Percentiles rank a stretch among this genome's conserved stretches.
Conservation (phyloP, 2,113 vertebrate genomes). For the Oncorhynchus keta region DNA sequence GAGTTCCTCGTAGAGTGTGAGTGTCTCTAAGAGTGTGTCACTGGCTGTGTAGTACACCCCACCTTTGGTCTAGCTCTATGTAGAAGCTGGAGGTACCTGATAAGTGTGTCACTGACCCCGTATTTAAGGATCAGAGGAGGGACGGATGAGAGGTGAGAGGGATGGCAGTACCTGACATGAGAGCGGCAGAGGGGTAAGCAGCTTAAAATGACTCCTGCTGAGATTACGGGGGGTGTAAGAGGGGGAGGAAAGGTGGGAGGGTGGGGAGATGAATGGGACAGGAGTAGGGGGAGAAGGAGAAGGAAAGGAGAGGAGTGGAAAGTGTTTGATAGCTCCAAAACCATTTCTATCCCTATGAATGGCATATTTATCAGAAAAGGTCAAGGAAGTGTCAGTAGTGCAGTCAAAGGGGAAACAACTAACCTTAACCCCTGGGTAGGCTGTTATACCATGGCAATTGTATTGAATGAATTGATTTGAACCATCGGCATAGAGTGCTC, state of each 20-base stretch:
- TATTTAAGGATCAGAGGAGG: constrained; percentile 25
- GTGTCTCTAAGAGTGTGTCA: neutral
- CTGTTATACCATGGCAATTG: no score
- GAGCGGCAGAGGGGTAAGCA: neutral
- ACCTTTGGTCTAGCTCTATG: constrained; percentile 36
- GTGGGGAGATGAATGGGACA: neutral
- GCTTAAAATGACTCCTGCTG: constrained; percentile 3
- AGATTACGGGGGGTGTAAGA: neutral
- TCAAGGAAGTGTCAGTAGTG: no score
- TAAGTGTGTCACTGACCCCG: constrained; percentile 34
- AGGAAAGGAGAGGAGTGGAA: neutral
- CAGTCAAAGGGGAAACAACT: no score
- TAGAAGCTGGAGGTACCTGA: constrained; percentile 38
- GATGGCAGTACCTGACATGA: neutral
- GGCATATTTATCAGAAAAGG: neutral
- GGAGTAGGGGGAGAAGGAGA: neutral
- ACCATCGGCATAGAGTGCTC: constrained; percentile 17
- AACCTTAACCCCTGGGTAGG: no score
- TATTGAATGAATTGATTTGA: no score
- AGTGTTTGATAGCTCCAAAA: neutral
- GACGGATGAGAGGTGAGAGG: constrained; percentile 33
- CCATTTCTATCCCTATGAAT: neutral
- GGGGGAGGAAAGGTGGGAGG: neutral
- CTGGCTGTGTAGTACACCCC: constrained; percentile 14
- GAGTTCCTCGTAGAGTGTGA: neutral